Conservation (phyloP, 1,140 invertebrate species). For the Branchinecta lynchi region DNA sequence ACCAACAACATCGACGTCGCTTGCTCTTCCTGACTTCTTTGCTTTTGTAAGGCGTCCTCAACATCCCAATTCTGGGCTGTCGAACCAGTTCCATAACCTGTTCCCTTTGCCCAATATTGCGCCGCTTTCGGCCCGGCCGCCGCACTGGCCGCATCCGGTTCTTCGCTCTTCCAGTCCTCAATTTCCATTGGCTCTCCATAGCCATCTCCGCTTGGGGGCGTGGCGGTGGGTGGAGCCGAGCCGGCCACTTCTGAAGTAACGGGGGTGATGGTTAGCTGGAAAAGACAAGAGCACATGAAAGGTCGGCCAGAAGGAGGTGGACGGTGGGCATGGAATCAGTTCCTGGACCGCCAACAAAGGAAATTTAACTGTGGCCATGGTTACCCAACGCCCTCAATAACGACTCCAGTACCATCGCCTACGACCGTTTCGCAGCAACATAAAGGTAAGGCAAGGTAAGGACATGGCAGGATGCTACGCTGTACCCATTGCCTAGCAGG, state of each 20-base stretch:
- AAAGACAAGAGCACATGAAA: background rate
- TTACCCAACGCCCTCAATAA: too few relatives aligned
- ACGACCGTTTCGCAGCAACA: too few relatives aligned
- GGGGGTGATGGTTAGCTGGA: background rate
- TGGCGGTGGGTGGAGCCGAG: background rate
- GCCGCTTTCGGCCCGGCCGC: constrained; percentile 55
- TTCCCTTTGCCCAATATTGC: constrained; percentile 82
- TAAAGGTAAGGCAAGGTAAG: too few relatives aligned
- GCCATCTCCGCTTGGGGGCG: background rate
- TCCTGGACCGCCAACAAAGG: too few relatives aligned
- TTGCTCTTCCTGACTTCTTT: constrained; percentile 80
- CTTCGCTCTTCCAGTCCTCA: background rate
- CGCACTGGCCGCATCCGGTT: constrained; percentile 20
- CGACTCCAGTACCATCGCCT: too few relatives aligned
- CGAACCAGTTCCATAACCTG: constrained; percentile 87
- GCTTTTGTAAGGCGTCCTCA: constrained; percentile 71
- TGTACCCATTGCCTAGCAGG: too few relatives aligned
- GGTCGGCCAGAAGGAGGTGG: too few relatives aligned
- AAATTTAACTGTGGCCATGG: too few relatives aligned
- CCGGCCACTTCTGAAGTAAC: background rate
- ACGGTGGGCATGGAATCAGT: too few relatives aligned
- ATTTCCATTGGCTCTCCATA: constrained; percentile 2
- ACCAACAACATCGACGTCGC: constrained; percentile 54
- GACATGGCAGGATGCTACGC: too few relatives aligned
- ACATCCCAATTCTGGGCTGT: constrained; percentile 92